Percentiles rank a stretch among this genome's conserved stretches.
phyloP scores from a whole-genome alignment of 2,888 invertebrate species.

The Blomia tropicalis region DNA sequence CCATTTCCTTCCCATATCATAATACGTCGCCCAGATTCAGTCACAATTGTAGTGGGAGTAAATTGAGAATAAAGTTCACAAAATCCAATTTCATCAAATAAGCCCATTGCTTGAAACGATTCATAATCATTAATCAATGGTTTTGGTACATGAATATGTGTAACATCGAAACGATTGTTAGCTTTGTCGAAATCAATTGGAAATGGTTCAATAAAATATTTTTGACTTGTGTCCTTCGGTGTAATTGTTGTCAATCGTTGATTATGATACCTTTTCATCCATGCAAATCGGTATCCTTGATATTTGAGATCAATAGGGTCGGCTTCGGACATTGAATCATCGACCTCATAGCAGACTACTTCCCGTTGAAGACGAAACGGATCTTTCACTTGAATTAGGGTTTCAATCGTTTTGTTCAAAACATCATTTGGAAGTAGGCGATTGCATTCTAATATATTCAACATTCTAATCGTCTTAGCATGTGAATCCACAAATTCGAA shows the following conservation, averaged over 20 bases:
- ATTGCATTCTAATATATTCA: background rate
- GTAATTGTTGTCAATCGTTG: background rate
- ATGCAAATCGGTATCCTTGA: background rate
- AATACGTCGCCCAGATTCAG: no score
- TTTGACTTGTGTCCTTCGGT: no score
- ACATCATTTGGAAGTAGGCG: background rate
- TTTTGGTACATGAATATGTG: background rate
- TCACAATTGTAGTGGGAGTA: background rate
- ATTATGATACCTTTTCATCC: background rate
- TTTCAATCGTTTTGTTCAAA: background rate
- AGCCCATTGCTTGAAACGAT: constrained; percentile 16
- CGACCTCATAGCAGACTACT: background rate
- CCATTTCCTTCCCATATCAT: no score
- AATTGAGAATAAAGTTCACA: background rate
- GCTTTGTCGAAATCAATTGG: background rate
- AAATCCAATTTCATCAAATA: constrained; percentile 15
- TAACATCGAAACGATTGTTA: background rate
- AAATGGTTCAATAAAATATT: no score
- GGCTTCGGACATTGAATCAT: background rate
- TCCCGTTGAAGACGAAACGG: background rate
- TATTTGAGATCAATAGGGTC: background rate
- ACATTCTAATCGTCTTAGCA: background rate
- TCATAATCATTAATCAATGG: background rate
- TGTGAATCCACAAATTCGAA: background rate
- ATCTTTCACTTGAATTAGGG: background rate